Evolutionary conservation across 2,113 vertebrate species (phyloP).

Genomic region (Oreochromis tanganicae): DNA sequence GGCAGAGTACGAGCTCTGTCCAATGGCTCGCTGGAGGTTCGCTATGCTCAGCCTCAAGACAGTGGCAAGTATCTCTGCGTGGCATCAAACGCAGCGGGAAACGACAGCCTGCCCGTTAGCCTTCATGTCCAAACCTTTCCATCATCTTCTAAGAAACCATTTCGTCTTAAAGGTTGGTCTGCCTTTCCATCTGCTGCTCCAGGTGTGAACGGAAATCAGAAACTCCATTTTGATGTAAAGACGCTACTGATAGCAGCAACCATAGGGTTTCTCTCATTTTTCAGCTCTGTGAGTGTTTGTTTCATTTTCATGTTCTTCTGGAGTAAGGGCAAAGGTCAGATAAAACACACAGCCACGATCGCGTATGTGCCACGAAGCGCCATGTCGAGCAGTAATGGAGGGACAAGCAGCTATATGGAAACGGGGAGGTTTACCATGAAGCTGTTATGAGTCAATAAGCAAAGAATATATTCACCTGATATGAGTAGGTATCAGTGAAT

Average conservation of each 20-base stretch:
- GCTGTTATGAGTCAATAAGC: slow-evolving; percentile 61
- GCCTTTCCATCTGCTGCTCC: slow-evolving; percentile 44
- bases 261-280: slow-evolving; percentile 82
- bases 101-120: slow-evolving; percentile 71
- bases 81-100: slow-evolving; percentile 80
- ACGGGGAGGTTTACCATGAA: slow-evolving; percentile 73
- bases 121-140: slow-evolving; percentile 68
- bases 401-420: slow-evolving; percentile 49
- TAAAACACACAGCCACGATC: slow-evolving; percentile 80
- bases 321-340: slow-evolving; percentile 80
- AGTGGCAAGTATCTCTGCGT: slow-evolving; percentile 78
- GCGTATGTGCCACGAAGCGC: slow-evolving; percentile 74
- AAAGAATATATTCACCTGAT: neutral
- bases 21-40: slow-evolving; percentile 81
- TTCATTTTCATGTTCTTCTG: slow-evolving; percentile 84
- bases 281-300: slow-evolving; percentile 81
- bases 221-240: slow-evolving; percentile 68
- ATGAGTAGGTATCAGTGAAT: neutral
- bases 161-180: slow-evolving; percentile 54
- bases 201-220: slow-evolving; percentile 10
- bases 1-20: slow-evolving; percentile 73
- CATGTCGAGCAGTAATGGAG: neutral
- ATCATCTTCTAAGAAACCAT: slow-evolving; percentile 42
- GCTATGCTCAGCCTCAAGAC: slow-evolving; percentile 75
- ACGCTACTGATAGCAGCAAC: slow-evolving; percentile 77